Percentiles rank a stretch among this genome's conserved stretches.
Conservation (phyloP, 2,888 invertebrate genomes). For the Cephus pulcher region DNA sequence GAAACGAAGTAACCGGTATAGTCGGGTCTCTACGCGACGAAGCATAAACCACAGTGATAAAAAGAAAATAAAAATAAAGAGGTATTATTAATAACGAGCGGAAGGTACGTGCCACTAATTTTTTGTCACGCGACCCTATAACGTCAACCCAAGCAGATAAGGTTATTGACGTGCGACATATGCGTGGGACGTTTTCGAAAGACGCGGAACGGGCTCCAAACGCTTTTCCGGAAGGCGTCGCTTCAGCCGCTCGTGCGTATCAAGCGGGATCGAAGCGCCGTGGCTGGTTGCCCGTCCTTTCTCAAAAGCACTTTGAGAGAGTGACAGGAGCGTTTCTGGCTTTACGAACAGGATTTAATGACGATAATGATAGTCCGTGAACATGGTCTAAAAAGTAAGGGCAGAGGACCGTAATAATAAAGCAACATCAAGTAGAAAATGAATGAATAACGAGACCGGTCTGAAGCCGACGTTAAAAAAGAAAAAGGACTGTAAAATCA, state of each 20-base stretch:
- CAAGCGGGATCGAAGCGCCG: neutral
- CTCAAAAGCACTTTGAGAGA: no score
- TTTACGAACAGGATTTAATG: neutral
- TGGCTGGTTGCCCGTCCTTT: neutral
- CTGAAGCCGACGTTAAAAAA: neutral
- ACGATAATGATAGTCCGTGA: neutral
- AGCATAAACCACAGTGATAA: neutral
- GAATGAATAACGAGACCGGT: neutral
- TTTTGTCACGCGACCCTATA: neutral
- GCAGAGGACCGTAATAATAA: neutral
- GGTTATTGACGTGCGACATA: slow-evolving; percentile 3
- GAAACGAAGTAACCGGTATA: neutral
- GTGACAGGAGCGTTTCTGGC: neutral
- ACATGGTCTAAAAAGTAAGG: neutral
- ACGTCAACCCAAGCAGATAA: slow-evolving; percentile 1
- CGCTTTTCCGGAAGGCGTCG: neutral
- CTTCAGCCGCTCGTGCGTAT: neutral
- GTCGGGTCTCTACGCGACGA: neutral
- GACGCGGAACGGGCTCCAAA: neutral
- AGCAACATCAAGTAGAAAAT: neutral
- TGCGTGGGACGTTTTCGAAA: slow-evolving; percentile 5
- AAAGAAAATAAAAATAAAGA: neutral
- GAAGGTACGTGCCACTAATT: neutral
- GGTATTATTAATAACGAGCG: neutral
- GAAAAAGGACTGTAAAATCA: neutral